Evolutionary conservation across 2,113 vertebrate genomes (phyloP).

Genomic region (Mesoclemmys tuberculata): DNA sequence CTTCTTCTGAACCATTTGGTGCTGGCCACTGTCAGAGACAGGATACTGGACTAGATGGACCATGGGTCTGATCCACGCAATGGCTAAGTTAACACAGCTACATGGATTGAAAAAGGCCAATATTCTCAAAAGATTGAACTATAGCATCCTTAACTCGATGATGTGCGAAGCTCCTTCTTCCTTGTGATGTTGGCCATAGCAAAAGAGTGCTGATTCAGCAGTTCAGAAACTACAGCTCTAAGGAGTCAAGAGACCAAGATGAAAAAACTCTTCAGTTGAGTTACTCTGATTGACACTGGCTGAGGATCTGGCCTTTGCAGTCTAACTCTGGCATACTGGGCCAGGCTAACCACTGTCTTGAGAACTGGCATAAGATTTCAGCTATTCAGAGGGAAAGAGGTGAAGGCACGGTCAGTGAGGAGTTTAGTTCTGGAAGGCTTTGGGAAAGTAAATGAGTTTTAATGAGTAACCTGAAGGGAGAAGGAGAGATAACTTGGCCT

Average conservation of each 20-base stretch:
- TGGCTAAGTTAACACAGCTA: neutral
- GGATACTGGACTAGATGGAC: neutral
- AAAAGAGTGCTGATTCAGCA: neutral
- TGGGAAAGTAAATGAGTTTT: neutral
- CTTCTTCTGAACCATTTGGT: neutral
- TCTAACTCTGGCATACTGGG: fast-evolving
- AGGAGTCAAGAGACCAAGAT: neutral
- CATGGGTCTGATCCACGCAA: neutral
- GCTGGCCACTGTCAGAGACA: neutral
- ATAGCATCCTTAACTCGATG: neutral
- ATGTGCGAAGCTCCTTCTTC: neutral
- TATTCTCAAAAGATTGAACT: neutral
- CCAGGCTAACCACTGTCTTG: neutral
- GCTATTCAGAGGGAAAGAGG: neutral
- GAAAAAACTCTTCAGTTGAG: neutral
- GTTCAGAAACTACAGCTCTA: neutral
- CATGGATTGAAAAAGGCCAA: neutral
- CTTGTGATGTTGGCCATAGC: neutral
- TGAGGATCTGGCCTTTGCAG: neutral
- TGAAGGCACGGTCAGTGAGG: neutral
- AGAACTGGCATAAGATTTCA: neutral
- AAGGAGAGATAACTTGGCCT: neutral
- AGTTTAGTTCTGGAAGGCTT: neutral
- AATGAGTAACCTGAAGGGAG: conserved; percentile 10
- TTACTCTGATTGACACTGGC: neutral